Evolutionary conservation across 92 coral and sea anemone genomes (phyloP).

Genomic region (Bergia puertoricense): DNA sequence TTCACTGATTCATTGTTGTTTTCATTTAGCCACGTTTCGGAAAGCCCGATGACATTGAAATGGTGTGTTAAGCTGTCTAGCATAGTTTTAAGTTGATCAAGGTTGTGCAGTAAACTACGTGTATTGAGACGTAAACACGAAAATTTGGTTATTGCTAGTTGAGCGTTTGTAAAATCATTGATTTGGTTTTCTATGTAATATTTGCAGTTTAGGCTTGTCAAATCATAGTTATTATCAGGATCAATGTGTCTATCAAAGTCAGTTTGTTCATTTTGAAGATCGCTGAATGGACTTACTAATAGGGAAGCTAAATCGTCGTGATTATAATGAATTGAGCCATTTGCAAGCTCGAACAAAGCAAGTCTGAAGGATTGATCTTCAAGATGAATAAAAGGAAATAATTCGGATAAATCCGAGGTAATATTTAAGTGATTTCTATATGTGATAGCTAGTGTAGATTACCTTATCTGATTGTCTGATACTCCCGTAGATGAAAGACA

Average conservation of each 20-base stretch:
- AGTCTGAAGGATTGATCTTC: conserved; percentile 27
- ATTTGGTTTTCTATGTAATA: conserved; percentile 36
- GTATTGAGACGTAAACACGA: conserved; percentile 40
- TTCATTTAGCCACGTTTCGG: conserved; percentile 41
- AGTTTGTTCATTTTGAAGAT: conserved; percentile 27
- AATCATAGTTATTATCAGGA: neutral
- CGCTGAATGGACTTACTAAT: conserved; percentile 18
- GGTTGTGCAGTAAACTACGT: conserved; percentile 32
- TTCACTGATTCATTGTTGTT: conserved; percentile 9
- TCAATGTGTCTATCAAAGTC: conserved; percentile 25
- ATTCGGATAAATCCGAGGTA: neutral
- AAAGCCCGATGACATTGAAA: conserved; percentile 29
- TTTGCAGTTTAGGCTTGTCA: conserved; percentile 26
- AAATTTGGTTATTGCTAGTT: conserved; percentile 1
- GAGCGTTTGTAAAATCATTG: neutral
- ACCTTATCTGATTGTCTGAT: neutral
- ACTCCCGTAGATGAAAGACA: neutral
- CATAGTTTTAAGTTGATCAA: conserved; percentile 6
- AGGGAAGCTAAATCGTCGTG: conserved; percentile 9
- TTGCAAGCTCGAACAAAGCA: conserved; percentile 24
- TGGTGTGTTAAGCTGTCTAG: neutral
- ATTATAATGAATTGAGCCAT: conserved; percentile 18
- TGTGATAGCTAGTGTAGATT: neutral
- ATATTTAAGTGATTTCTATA: neutral
- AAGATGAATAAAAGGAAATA: conserved; percentile 27